A percentile compares a stretch with the other conserved stretches of the same genome.
Conservation (phyloP, 2,888 invertebrate genomes). For the Megaustenia siamemsis region DNA sequence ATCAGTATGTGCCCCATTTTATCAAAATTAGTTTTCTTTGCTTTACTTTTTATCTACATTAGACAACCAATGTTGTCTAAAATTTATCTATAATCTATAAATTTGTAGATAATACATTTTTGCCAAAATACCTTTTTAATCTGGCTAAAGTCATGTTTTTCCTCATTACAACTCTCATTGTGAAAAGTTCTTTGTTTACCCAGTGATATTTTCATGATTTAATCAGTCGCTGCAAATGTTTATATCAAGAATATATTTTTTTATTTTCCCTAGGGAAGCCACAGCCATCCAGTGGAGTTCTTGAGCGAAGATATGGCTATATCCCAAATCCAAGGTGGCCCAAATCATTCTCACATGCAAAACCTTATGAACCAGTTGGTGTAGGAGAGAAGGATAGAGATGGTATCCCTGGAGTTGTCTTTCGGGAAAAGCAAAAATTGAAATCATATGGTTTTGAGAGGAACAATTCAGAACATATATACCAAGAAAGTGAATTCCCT, state of each 20-base stretch:
- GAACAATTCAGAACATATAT: slow-evolving; percentile 12
- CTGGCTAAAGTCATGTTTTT: no score
- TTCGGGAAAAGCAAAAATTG: slow-evolving; percentile 10
- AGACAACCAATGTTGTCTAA: no score
- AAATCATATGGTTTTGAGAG: background rate
- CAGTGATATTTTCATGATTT: no score
- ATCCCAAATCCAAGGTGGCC: slow-evolving; percentile 53
- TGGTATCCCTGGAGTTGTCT: slow-evolving; percentile 47
- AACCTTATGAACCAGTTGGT: slow-evolving; percentile 42
- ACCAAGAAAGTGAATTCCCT: slow-evolving; percentile 47
- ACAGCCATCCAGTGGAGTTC: slow-evolving; percentile 43
- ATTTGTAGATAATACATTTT: no score
- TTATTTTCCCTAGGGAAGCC: slow-evolving; percentile 18
- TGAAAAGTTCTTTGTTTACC: no score
- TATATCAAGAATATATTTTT: background rate
- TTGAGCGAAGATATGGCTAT: slow-evolving; percentile 51
- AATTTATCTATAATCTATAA: no score
- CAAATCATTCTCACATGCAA: slow-evolving; percentile 13
- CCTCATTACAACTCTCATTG: no score
- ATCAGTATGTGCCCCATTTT: no score
- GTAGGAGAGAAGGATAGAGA: slow-evolving; percentile 28
- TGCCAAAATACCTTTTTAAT: no score
- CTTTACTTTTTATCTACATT: no score
- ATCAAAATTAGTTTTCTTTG: no score
- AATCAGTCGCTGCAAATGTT: no score